phyloP scores from a whole-genome alignment of 2,797 vertebrate species.

The Peromyscus nudipes region DNA sequence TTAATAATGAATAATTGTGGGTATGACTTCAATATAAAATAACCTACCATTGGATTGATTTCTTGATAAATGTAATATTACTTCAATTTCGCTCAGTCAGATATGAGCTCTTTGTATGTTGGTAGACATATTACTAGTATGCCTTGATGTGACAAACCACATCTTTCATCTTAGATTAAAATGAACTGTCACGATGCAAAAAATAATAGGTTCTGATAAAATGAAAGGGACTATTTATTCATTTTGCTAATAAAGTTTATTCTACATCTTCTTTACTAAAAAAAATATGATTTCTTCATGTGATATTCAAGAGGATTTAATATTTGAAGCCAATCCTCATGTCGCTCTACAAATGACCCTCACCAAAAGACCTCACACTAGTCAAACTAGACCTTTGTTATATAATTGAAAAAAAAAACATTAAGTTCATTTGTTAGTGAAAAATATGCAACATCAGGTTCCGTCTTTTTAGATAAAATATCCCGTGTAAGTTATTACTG shows the following conservation, averaged over 20 bases:
- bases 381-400: background rate
- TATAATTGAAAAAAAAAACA: background rate
- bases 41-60: slow-evolving; percentile 41
- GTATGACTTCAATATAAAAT: slow-evolving; percentile 59
- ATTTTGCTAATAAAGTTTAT: background rate
- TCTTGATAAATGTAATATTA: background rate
- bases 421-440: slow-evolving; percentile 32
- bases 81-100: background rate
- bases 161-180: slow-evolving; percentile 67
- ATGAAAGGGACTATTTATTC: background rate
- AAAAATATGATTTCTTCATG: background rate
- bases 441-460: slow-evolving; percentile 7
- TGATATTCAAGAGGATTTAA: background rate
- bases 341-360: background rate
- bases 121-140: slow-evolving; percentile 30
- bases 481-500: background rate
- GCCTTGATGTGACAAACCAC: slow-evolving; percentile 35
- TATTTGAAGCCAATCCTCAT: background rate
- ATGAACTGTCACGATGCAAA: background rate
- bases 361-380: background rate
- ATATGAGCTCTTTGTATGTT: slow-evolving; percentile 10
- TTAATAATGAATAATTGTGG: slow-evolving; percentile 65
- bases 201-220: background rate
- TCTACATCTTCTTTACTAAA: background rate
- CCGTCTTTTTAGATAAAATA: slow-evolving; percentile 39